Evolutionary conservation across 1,140 invertebrate species (phyloP).

Genomic region (Listronotus oregonensis): DNA sequence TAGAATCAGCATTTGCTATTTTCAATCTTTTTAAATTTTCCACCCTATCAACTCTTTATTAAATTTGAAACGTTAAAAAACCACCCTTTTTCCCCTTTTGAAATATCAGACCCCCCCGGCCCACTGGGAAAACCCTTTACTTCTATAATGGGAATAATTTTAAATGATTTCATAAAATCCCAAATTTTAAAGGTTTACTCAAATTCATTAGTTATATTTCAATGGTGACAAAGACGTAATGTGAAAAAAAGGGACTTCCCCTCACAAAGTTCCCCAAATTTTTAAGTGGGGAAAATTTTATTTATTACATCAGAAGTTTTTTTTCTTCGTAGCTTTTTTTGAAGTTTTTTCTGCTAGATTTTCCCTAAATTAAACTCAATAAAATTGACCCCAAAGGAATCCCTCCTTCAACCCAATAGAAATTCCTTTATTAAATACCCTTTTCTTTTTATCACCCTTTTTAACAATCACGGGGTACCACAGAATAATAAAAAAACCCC

Average conservation of each 20-base stretch:
- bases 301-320: constrained; percentile 69
- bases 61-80: constrained; percentile 56
- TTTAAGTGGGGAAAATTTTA: constrained; percentile 65
- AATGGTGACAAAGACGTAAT: constrained; percentile 72
- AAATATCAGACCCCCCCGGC: constrained; percentile 59
- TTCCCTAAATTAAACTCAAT: too few relatives aligned
- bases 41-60: constrained; percentile 49
- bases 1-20: too few relatives aligned
- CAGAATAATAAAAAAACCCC: constrained; percentile 59
- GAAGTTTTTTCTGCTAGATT: too few relatives aligned
- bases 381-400: too few relatives aligned
- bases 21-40: constrained; percentile 48
- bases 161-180: constrained; percentile 60
- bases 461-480: constrained; percentile 65
- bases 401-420: too few relatives aligned
- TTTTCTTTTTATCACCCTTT: constrained; percentile 63
- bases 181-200: too few relatives aligned
- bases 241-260: constrained; percentile 63
- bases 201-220: constrained; percentile 58
- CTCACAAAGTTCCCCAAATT: constrained; percentile 56
- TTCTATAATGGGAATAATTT: constrained; percentile 56
- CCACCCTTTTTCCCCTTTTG: constrained; percentile 61
- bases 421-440: too few relatives aligned
- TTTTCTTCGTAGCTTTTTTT: too few relatives aligned
- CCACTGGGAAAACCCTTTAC: constrained; percentile 57